Base-by-base conservation (phyloP, 2,113 vertebrate species). In the Oncorhynchus gorbuscha region DNA sequence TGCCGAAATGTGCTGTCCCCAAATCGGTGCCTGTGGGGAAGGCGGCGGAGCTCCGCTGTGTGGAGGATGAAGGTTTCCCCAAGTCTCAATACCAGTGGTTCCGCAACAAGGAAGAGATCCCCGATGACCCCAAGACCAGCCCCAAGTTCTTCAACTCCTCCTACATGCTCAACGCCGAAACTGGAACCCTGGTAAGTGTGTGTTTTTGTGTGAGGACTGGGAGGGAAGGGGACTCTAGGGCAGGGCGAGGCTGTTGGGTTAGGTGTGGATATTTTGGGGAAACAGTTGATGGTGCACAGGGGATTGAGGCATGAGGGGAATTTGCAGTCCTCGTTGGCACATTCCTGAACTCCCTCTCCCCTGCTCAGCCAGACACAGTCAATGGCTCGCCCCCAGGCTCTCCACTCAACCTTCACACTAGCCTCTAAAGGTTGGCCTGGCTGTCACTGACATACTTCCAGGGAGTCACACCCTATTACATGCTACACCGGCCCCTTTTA, bases 81-180 rank as follows among this genome's bases (percentile, higher is more conserved):
- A 95, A 93, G 67, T 95, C 98, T 1, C 91, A 94, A 2, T 99
- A 99, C 90, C 95, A 94, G 87, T 99, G 98, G 98, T 98, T 98
- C 87, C 96, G 94, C 82, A 96, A 97, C 75, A 88, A 89, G 0
- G 93, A 97, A 3, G 93, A 95, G 2, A 81, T 99, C 18, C 95
- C 97, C 0, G 83, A 90, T 0, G 96, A 99, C 77, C 92, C 92
- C 0, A 97, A 95, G 86, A 88, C 92, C 73, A 96, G 91, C 78
- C 79, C 81, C 69, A 95, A 92, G 69, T 92, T 95, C 83, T 89
- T 92, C 68, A 99, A 99, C 82, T 98, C 97, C 24, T 95, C 97
- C 0, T 99, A 98, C 84, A 89, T 82, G 13, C 73, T 97, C 81
- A 94, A 95, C 79, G 69, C 90, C 0, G 84, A 93, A 66, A 93